A percentile compares a stretch with the other conserved stretches of the same genome.
These are phyloP conservation scores for Drosophila subquinaria DNA, from an alignment of 2,888 invertebrate genomes.

Conservation along the genomic window DNA sequence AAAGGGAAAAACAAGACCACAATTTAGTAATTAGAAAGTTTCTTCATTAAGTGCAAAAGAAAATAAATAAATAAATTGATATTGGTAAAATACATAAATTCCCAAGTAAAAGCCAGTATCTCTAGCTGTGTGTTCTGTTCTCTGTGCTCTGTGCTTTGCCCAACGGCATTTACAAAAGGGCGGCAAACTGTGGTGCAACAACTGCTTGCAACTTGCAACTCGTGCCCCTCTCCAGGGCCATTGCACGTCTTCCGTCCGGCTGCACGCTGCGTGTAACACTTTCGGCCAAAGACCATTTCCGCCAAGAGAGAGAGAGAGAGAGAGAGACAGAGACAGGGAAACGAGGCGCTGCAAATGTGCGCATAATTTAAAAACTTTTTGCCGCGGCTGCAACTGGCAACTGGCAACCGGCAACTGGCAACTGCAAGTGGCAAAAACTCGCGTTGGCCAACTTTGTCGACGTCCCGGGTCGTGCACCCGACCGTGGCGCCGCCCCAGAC, in stretches of 20 bases:
- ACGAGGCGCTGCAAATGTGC: conserved; percentile 71
- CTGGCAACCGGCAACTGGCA: conserved; percentile 79
- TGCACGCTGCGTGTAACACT: conserved; percentile 75
- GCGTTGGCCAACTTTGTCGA: conserved; percentile 66
- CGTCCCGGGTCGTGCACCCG: conserved; percentile 47
- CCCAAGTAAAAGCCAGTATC: conserved; percentile 35
- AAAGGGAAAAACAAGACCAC: conserved; percentile 4
- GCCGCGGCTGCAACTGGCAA: conserved; percentile 72
- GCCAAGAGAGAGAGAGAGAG: conserved; percentile 21
- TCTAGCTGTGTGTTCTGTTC: conserved; percentile 6
- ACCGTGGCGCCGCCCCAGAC: conserved; percentile 46
- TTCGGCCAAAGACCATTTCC: conserved; percentile 80
- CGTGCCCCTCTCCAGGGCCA: conserved; percentile 12
- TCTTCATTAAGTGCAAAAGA: conserved; percentile 71
- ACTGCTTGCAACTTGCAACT: conserved; percentile 58
- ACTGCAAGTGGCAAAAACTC: conserved; percentile 77
- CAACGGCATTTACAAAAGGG: conserved; percentile 17
- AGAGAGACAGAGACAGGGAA: conserved; percentile 10
- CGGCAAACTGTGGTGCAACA: conserved; percentile 65
- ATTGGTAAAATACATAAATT: conserved; percentile 69
- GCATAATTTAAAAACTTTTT: conserved; percentile 80
- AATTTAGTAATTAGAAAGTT: conserved; percentile 74
- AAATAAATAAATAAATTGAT: conserved; percentile 80
- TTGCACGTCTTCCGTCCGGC: conserved; percentile 40
- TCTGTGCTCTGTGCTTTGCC: conserved; percentile 5